Base-by-base conservation (phyloP, 2,888 invertebrate genomes). In the Lithosia quadra region DNA sequence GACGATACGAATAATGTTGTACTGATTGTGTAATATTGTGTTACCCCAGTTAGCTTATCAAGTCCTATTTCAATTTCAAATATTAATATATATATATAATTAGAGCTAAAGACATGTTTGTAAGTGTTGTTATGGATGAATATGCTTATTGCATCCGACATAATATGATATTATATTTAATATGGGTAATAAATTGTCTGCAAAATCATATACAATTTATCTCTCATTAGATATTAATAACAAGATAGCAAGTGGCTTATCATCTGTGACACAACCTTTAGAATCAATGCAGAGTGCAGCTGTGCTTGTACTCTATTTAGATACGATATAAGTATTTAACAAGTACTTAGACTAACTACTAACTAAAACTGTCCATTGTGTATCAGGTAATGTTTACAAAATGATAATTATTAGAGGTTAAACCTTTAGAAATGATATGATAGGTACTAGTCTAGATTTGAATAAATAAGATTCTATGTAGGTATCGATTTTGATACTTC, bases 191-290 rank as follows among this genome's bases (percentile, higher is more conserved):
- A 33, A 22, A 22, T 22, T 55, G 22, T 55, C 11, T 36, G 55
- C 56, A 36, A 11, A 18, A 34, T 43, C 0, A 18, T 43, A 21
- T 73, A 60, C 67, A 39, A 63, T 64, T 73, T 77, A 77, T 79
- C 77, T 71, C 15, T 74, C 58, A 71, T 67, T 72, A 66, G 68
- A 81, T 79, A 76, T 69, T 69, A 73, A 73, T 78, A 75, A 58
- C 68, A 69, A 67, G 55, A 55, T 55, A n/a, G n/a, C 49, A 55
- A n/a, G 55, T 69, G 49, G 60, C 71, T 75, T 82, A 82, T 81
- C 56, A 18, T 13, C 82, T 75, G 71, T 67, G 69, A 68, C 71
- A 67, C 68, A 77, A 79, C 77, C 82, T 78, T 81, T 81, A 71
- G 67, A 77, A 75, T 78, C 80, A 69, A 70, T 56, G 66, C 33